Evolutionary conservation across 2,888 invertebrate species (phyloP), one percentile per base, ranked within the genome.

Genomic region (Adelognathus sp.): DNA sequence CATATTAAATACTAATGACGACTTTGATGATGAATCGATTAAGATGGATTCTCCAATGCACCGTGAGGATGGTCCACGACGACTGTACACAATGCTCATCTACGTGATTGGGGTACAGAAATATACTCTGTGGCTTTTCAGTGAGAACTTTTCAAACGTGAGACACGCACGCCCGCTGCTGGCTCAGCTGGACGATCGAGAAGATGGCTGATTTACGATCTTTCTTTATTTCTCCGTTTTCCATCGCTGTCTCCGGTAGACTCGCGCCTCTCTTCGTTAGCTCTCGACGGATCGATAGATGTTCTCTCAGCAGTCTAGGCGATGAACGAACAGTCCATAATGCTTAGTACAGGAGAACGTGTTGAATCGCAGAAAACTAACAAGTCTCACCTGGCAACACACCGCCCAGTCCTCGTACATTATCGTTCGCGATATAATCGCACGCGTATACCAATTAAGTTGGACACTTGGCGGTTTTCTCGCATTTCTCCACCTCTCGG

Each of bases 391-490:
- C 71, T 71, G 54, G 33, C 60, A 27, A 63, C 77, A 69, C 79
- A 44, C 63, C 76, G 63, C 78, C 74, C 63, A 61, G 75, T 81
- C 66, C 79, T 82, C 85, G 81, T 87, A 85, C 82, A 81, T 86
- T 82, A 81, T 76, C n/a, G 75, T 71, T 73, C 24, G 71, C 83
- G 87, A 87, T 87, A 84, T 80, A 86, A 86, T 87, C 86, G 82
- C 84, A 82, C 83, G 81, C 81, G 81, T 81, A 83, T 84, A 86
- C 85, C 86, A 86, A 86, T 87, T 86, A 86, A 86, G 84, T 83
- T 83, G 80, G 77, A 80, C 76, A 77, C 80, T 79, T 82, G 63
- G 56, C 76, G 66, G 76, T 81, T 80, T 81, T 79, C 63, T 67
- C 36, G 27, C 58, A 24, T 60, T 71, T 64, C 21, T 14, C 29